Percentiles rank a stretch among this genome's conserved stretches.
Evolutionary conservation across 2,797 vertebrate genomes (phyloP).

Genomic region (Botia kubotai): DNA sequence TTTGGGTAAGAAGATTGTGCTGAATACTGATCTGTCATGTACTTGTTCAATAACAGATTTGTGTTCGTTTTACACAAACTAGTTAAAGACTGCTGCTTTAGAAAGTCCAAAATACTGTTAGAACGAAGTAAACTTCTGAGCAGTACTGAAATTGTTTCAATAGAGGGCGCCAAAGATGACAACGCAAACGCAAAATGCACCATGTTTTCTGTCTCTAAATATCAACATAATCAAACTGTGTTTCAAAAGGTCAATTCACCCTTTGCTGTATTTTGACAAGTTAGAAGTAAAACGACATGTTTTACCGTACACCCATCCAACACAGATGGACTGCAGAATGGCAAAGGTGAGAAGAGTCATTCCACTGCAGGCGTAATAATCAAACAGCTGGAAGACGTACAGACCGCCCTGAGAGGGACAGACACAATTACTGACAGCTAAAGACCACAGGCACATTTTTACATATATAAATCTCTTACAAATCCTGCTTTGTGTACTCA

Average conservation of each 20-base stretch:
- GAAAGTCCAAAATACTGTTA: background rate
- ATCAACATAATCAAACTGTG: background rate
- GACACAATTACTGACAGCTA: background rate
- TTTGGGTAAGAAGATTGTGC: too few species aligned
- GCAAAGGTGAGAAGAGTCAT: conserved; percentile 79
- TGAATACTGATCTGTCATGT: too few species aligned
- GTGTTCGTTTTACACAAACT: too few species aligned
- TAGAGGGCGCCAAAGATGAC: background rate
- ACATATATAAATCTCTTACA: background rate
- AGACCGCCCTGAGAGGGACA: conserved; percentile 76
- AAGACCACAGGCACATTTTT: background rate
- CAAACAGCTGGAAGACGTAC: conserved; percentile 82
- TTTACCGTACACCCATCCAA: conserved; percentile 82
- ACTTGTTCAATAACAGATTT: too few species aligned
- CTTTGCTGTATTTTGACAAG: background rate
- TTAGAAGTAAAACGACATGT: background rate
- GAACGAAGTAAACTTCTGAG: background rate
- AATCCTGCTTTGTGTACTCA: background rate
- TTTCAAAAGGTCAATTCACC: background rate
- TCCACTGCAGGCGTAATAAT: conserved; percentile 82
- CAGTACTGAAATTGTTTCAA: background rate
- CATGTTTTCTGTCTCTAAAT: background rate
- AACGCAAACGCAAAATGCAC: background rate
- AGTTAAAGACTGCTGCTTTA: background rate
- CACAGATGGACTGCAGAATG: conserved; percentile 75